Conservation (phyloP, 2,797 vertebrate genomes). For the Nannoperca australis region DNA sequence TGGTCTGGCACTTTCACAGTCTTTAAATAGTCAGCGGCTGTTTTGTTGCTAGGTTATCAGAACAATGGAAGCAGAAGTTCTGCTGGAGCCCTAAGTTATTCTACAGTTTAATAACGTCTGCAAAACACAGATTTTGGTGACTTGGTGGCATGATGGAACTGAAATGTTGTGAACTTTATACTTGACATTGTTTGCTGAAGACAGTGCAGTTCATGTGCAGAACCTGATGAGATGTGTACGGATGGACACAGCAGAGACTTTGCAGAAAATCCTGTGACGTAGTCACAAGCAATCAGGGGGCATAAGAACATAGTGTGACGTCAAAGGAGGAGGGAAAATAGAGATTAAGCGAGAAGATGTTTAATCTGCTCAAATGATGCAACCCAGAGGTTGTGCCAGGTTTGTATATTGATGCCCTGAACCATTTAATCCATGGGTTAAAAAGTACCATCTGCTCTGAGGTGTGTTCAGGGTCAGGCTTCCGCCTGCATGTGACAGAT, state of each 20-base stretch:
- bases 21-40: slow-evolving; percentile 64
- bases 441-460: slow-evolving; percentile 75
- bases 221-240: slow-evolving; percentile 14
- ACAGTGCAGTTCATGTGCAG: not conserved
- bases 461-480: slow-evolving; percentile 61
- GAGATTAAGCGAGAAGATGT: slow-evolving; percentile 59
- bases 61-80: slow-evolving; percentile 48
- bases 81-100: slow-evolving; percentile 36
- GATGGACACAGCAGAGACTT: slow-evolving; percentile 37
- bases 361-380: slow-evolving; percentile 80
- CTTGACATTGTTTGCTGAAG: slow-evolving; percentile 10
- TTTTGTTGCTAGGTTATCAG: slow-evolving; percentile 75
- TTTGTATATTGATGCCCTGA: slow-evolving; percentile 71
- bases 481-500: slow-evolving; percentile 44
- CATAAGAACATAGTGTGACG: slow-evolving; percentile 56
- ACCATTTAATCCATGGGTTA: slow-evolving; percentile 49
- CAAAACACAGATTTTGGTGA: slow-evolving; percentile 21
- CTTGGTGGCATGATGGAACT: not conserved
- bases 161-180: slow-evolving; percentile 22
- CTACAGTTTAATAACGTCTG: slow-evolving; percentile 30
- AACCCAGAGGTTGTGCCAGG: slow-evolving; percentile 69
- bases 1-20: slow-evolving; percentile 54
- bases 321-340: slow-evolving; percentile 26
- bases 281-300: slow-evolving; percentile 57
- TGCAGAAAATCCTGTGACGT: slow-evolving; percentile 64